Evolutionary conservation across 2,888 invertebrate genomes (phyloP), one percentile per base, ranked within the genome.

Genomic region (Drosophila affinis): DNA sequence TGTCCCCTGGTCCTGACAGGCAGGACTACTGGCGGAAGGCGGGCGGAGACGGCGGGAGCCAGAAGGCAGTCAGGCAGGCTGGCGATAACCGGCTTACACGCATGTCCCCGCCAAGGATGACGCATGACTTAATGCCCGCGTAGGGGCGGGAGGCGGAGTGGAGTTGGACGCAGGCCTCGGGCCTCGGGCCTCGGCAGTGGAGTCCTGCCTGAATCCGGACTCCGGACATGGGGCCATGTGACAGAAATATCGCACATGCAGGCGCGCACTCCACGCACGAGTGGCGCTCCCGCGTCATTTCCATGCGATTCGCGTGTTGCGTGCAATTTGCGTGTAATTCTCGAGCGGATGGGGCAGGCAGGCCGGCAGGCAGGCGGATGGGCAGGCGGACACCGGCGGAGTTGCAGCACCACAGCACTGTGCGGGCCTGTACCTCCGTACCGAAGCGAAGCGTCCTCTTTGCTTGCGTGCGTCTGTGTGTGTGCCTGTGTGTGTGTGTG

Each of bases 351-450:
- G 17, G 17, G 44, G 17, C 9, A 17, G 97, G 59, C 27, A 7
- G 44, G 17, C 9, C n/a, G 97, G 59, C 27, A 7, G 56, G 34
- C 34, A 39, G 17, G 12, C 44, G 34, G 17, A 9, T 14, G 0
- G 7, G 7, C 27, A 7, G 32, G n/a, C 4, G 9, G 97, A 60
- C 95, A 14, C 5, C 18, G 44, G 53, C 57, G 24, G 46, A 10
- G 18, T 59, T 78, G 76, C 78, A 87, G 34, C 34, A 12, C 34
- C 12, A 81, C 81, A 34, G 6, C 6, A 6, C 7, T n/a, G 39
- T 39, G n/a, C 39, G 39, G 39, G 60, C 24, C 54, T 52, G 17
- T 53, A 34, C 34, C 34, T 17, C 53, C 18, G 29, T 7, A 2
- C 27, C 27, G 9, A 9, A 39, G 5, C 2, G 39, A 46, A 51